These are phyloP conservation scores for Paedocypris micromegethes DNA, from an alignment of 2,797 vertebrate species.

Conservation along the genomic window DNA sequence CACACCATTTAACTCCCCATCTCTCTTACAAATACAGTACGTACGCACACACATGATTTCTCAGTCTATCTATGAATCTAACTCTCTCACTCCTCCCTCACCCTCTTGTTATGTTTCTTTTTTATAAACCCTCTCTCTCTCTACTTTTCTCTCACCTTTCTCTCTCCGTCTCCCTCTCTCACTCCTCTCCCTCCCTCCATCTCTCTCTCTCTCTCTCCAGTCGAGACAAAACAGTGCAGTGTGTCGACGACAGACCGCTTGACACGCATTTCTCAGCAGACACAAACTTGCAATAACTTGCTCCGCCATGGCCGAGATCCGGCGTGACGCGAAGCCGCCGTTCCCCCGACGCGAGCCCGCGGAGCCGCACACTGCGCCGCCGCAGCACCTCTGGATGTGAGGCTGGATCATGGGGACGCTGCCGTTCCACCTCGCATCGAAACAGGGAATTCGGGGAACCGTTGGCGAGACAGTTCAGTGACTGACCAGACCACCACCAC, in stretches of 20 bases:
- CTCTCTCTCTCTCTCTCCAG: conserved; percentile 34
- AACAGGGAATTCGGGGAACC: conserved; percentile 40
- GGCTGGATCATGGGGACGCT: conserved; percentile 51
- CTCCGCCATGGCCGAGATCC: conserved; percentile 51
- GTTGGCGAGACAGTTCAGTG: conserved; percentile 53
- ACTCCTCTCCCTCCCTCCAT: conserved; percentile 30
- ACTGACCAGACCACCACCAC: conserved; percentile 55
- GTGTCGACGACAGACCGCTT: conserved; percentile 59
- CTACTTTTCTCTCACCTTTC: too few relatives aligned
- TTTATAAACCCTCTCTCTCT: too few relatives aligned
- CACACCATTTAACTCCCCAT: too few relatives aligned
- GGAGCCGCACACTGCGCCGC: neutral
- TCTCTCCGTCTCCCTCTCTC: conserved; percentile 18
- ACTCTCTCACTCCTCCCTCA: too few relatives aligned
- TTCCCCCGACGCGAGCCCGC: neutral
- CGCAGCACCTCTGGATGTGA: conserved; percentile 46
- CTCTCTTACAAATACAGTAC: too few relatives aligned
- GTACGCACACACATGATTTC: too few relatives aligned
- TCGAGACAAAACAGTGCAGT: conserved; percentile 49
- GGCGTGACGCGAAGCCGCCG: neutral
- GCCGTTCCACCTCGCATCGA: conserved; percentile 39
- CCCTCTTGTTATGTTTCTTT: too few relatives aligned
- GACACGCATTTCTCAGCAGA: conserved; percentile 39
- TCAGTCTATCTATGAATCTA: too few relatives aligned
- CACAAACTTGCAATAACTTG: conserved; percentile 37